Conservation (phyloP, 2,888 invertebrate species). For the Lydus trimaculatus region DNA sequence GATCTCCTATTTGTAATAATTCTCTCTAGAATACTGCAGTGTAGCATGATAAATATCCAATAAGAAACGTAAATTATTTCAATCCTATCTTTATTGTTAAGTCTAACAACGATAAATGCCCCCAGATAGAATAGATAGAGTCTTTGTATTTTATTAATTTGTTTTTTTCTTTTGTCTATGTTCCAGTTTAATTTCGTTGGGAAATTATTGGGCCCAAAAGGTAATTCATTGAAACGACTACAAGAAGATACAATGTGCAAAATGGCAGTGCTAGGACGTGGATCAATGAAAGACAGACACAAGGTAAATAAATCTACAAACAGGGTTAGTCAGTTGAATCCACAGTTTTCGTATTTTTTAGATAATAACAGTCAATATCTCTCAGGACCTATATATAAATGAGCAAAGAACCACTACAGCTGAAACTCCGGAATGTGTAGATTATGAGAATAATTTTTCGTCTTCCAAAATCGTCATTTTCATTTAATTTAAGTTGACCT, state of each 20-base stretch:
- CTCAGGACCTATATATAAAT: too few species aligned
- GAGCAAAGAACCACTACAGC: too few species aligned
- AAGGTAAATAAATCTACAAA: too few species aligned
- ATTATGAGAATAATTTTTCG: too few species aligned
- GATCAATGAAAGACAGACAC: slow-evolving; percentile 92
- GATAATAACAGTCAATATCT: too few species aligned
- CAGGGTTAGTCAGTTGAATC: too few species aligned
- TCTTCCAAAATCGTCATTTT: too few species aligned
- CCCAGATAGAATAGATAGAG: too few species aligned
- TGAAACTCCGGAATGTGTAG: too few species aligned
- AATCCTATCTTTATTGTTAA: background rate
- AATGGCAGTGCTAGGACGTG: slow-evolving; percentile 92
- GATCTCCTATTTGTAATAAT: background rate
- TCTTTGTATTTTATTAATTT: background rate
- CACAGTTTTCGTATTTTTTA: too few species aligned
- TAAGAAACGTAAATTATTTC: background rate
- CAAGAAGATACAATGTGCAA: slow-evolving; percentile 96
- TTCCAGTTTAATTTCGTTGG: slow-evolving; percentile 95
- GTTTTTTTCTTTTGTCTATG: slow-evolving; percentile 4
- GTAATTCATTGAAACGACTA: slow-evolving; percentile 88
- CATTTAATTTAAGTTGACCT: too few species aligned
- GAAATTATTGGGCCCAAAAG: slow-evolving; percentile 92
- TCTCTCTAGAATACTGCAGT: background rate
- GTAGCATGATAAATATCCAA: background rate
- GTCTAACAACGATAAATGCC: background rate